Conservation (phyloP, 2,888 invertebrate species). For the Cheilosia pagana region DNA sequence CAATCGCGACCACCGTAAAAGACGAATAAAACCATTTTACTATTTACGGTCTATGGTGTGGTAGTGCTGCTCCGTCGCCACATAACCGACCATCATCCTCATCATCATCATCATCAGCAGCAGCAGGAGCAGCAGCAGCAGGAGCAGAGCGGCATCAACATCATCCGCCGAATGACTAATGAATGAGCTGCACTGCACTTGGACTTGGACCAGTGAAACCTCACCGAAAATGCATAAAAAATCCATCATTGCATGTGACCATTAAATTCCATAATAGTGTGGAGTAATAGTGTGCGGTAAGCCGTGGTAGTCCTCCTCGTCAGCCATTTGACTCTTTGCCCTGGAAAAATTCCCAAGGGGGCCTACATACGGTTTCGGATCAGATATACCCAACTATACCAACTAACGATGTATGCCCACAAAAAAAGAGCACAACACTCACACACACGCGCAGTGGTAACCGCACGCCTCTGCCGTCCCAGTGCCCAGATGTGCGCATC, state of each 20-base stretch:
- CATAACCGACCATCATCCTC: constrained; percentile 40
- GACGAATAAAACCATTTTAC: constrained; percentile 67
- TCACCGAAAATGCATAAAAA: constrained; percentile 69
- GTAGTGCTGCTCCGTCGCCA: constrained; percentile 32
- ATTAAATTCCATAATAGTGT: constrained; percentile 72
- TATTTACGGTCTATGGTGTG: constrained; percentile 61
- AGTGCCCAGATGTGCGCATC: no score
- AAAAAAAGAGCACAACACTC: constrained; percentile 8
- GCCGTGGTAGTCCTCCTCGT: constrained; percentile 43
- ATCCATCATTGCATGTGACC: constrained; percentile 70
- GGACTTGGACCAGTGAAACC: constrained; percentile 34
- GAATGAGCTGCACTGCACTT: constrained; percentile 62
- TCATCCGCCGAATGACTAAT: constrained; percentile 70
- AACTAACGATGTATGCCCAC: constrained; percentile 3
- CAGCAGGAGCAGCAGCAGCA: neutral
- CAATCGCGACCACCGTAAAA: constrained; percentile 57
- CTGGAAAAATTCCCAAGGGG: constrained; percentile 66
- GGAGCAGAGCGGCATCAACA: constrained; percentile 30
- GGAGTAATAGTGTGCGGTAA: constrained; percentile 52
- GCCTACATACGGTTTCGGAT: constrained; percentile 5
- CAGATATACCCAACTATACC: constrained; percentile 19
- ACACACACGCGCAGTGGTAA: neutral
- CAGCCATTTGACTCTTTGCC: constrained; percentile 67
- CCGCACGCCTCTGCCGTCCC: constrained; percentile 15
- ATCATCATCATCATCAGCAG: constrained; percentile 25